A percentile compares a stretch with the other conserved stretches of the same genome.
phyloP scores from a whole-genome alignment of 2,888 invertebrate species.

The Limenitis arthemis region DNA sequence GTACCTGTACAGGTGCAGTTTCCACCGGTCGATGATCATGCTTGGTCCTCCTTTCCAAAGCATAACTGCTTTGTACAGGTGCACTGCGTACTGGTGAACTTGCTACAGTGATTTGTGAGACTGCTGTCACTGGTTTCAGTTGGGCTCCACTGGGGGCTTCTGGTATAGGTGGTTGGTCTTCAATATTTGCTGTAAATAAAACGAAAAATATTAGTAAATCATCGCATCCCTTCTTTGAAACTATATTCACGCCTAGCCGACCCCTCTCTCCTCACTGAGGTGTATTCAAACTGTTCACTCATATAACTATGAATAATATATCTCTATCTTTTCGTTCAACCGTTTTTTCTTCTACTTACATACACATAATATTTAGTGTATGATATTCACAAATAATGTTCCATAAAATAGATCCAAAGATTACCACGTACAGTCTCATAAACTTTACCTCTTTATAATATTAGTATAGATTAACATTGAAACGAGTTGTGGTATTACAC shows the following conservation, averaged over 20 bases:
- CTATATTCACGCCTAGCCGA: neutral
- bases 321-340: neutral
- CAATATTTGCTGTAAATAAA: constrained; percentile 35
- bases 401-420: too few relatives aligned
- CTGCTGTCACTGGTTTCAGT: constrained; percentile 64
- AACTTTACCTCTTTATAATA: neutral
- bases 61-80: constrained; percentile 65
- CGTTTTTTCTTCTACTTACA: too few relatives aligned
- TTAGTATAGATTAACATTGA: neutral
- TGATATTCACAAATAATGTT: too few relatives aligned
- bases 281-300: too few relatives aligned
- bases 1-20: constrained; percentile 62
- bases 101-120: constrained; percentile 71
- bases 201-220: neutral
- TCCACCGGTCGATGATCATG: constrained; percentile 59
- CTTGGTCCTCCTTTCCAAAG: constrained; percentile 51
- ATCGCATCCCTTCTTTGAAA: neutral
- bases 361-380: neutral
- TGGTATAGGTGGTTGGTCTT: constrained; percentile 36
- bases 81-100: constrained; percentile 73
- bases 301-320: too few relatives aligned
- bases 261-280: too few relatives aligned
- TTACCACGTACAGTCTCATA: too few relatives aligned
- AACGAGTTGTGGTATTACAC: neutral
- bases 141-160: constrained; percentile 45